These are phyloP conservation scores for Taurulus bubalis DNA, from an alignment of 2,113 vertebrate species.

Conservation along the genomic window DNA sequence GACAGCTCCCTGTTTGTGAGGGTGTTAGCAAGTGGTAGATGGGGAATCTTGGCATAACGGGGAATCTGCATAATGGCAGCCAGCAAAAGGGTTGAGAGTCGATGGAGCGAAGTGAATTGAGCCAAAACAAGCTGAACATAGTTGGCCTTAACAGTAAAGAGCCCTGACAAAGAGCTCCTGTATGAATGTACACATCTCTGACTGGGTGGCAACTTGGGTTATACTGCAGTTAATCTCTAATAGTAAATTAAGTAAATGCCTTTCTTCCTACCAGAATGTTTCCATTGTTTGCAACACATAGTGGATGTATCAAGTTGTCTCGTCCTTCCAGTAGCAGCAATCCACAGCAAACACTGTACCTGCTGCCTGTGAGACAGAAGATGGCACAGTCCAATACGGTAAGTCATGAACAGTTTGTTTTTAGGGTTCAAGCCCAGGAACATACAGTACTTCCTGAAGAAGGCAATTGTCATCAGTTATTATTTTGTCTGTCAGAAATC, in stretches of 20 bases:
- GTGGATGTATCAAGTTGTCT: background rate
- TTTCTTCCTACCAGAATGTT: background rate
- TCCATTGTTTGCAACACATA: background rate
- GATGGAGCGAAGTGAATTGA: constrained; percentile 29
- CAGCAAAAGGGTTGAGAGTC: constrained; percentile 30
- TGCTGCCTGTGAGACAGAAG: background rate
- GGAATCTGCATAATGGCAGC: constrained; percentile 54
- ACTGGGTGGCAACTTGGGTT: background rate
- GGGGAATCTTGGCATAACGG: constrained; percentile 36
- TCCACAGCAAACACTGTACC: background rate
- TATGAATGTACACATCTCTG: constrained; percentile 10
- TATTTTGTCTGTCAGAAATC: background rate
- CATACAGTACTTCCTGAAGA: background rate
- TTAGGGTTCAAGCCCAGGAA: background rate
- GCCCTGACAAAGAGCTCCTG: constrained; percentile 3
- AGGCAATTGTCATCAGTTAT: background rate
- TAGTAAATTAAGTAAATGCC: background rate
- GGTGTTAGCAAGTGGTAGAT: constrained; percentile 26
- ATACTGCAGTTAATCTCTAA: background rate
- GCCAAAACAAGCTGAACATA: constrained; percentile 24
- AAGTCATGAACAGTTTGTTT: background rate
- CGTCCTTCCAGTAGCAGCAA: background rate
- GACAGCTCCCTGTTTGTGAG: constrained; percentile 22
- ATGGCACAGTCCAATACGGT: background rate
- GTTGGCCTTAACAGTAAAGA: background rate